Evolutionary conservation across 1,140 invertebrate genomes (phyloP).

Genomic region (Plutomurus gul): DNA sequence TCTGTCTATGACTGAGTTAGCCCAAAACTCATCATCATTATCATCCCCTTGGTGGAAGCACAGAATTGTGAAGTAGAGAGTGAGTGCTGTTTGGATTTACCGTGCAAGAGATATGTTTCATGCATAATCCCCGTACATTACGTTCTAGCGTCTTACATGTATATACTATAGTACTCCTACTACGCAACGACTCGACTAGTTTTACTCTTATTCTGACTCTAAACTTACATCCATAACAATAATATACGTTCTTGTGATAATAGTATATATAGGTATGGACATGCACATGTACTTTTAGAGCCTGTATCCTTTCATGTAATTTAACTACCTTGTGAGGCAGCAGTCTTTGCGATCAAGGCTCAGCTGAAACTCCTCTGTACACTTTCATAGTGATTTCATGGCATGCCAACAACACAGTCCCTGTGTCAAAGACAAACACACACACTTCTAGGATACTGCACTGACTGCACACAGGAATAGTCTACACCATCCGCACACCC

Average conservation of each 20-base stretch:
- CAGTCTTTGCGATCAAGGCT: conserved; percentile 3
- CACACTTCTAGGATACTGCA: background rate
- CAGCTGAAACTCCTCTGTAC: conserved; percentile 3
- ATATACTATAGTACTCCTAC: too few relatives aligned
- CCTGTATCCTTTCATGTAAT: background rate
- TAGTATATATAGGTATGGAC: too few relatives aligned
- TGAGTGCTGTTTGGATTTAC: background rate
- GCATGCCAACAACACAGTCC: too few relatives aligned
- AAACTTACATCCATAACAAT: too few relatives aligned
- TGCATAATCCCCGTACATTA: conserved; percentile 23
- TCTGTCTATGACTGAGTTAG: too few relatives aligned
- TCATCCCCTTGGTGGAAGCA: conserved; percentile 11
- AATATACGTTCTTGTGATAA: too few relatives aligned
- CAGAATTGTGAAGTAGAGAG: background rate
- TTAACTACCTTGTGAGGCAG: background rate
- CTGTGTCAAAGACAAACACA: conserved; percentile 12
- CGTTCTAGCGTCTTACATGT: too few relatives aligned
- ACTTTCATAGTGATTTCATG: conserved; percentile 8
- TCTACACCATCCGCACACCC: background rate
- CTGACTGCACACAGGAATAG: background rate
- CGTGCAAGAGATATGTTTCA: background rate
- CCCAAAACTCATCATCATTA: background rate
- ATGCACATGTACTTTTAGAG: too few relatives aligned
- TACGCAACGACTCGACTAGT: too few relatives aligned
- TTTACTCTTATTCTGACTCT: too few relatives aligned